These are phyloP conservation scores for Drosophila insularis DNA, from an alignment of 1,140 invertebrate genomes.

Conservation along the genomic window DNA sequence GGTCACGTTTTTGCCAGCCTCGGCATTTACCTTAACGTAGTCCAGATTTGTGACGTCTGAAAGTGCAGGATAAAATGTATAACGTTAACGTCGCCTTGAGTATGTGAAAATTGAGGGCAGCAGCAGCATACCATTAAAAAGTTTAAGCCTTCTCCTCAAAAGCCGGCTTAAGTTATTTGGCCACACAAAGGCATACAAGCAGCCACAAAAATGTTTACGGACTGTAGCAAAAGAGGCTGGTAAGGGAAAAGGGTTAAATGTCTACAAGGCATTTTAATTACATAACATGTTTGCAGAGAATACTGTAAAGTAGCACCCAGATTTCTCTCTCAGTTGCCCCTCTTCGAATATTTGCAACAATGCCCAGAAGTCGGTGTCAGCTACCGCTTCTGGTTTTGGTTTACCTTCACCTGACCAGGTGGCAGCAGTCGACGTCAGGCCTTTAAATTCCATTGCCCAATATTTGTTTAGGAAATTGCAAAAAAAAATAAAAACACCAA, in stretches of 20 bases:
- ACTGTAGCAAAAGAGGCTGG: no score
- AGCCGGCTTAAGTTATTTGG: slow-evolving; percentile 56
- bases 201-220: slow-evolving; percentile 51
- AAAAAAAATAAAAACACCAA: slow-evolving; percentile 28
- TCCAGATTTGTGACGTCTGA: slow-evolving; percentile 84
- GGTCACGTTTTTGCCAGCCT: slow-evolving; percentile 87
- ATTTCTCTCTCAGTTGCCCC: slow-evolving; percentile 22
- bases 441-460: slow-evolving; percentile 59
- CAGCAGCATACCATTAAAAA: slow-evolving; percentile 48
- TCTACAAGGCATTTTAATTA: slow-evolving; percentile 75
- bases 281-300: slow-evolving; percentile 60
- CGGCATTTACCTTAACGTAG: slow-evolving; percentile 84
- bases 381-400: slow-evolving; percentile 13
- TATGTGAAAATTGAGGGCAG: neutral
- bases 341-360: slow-evolving; percentile 47
- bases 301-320: slow-evolving; percentile 18
- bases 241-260: slow-evolving; percentile 40
- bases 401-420: neutral
- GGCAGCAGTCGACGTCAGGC: neutral
- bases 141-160: slow-evolving; percentile 33
- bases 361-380: slow-evolving; percentile 32
- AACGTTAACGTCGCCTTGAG: neutral
- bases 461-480: slow-evolving; percentile 79
- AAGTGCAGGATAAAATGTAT: slow-evolving; percentile 36
- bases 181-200: slow-evolving; percentile 49